Evolutionary conservation across 2,797 vertebrate species (phyloP).

Genomic region (Antrozous pallidus): DNA sequence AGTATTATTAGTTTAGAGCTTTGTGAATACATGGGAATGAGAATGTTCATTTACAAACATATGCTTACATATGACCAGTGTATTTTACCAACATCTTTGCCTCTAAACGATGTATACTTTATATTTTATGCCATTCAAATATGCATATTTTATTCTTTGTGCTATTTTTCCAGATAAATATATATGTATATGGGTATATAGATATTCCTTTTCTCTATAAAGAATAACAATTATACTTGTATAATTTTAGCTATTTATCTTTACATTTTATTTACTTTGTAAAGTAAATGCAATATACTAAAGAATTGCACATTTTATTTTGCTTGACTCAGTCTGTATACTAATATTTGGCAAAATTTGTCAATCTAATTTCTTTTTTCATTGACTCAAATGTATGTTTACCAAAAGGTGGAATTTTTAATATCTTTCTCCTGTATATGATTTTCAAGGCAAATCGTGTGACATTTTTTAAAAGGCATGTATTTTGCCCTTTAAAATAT

Average conservation of each 20-base stretch:
- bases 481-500: neutral
- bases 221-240: neutral
- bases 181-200: neutral
- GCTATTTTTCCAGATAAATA: neutral
- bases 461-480: neutral
- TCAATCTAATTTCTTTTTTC: neutral
- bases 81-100: neutral
- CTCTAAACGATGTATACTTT: neutral
- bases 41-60: neutral
- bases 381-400: slow-evolving; percentile 19
- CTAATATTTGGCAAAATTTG: neutral
- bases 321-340: slow-evolving; percentile 3
- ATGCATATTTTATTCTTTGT: neutral
- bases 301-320: neutral
- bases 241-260: neutral
- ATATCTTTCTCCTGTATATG: neutral
- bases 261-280: neutral
- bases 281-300: neutral
- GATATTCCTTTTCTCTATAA: slow-evolving; percentile 19
- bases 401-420: neutral
- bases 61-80: neutral
- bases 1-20: neutral
- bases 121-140: neutral
- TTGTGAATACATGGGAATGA: neutral
- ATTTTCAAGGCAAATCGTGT: neutral